Conservation (phyloP, 2,797 vertebrate genomes). For the Thunnus albacares region DNA sequence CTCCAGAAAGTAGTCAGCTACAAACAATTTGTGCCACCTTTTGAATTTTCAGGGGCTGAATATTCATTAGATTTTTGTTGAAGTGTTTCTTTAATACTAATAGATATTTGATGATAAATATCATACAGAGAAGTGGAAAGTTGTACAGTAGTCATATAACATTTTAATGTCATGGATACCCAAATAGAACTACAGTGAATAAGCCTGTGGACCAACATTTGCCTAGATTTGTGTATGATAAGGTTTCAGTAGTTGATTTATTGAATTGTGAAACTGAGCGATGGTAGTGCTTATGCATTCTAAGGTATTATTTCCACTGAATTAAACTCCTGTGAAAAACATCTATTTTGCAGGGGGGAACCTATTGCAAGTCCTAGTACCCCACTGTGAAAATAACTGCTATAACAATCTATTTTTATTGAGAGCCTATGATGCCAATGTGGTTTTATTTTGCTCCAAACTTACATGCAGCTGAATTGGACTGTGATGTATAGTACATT, state of each 20-base stretch:
- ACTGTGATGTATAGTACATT: slow-evolving; percentile 27
- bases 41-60: not conserved
- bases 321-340: not conserved
- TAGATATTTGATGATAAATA: slow-evolving; percentile 10
- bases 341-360: not conserved
- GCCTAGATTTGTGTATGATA: not conserved
- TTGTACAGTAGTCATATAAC: not conserved
- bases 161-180: not conserved
- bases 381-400: not conserved
- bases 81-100: slow-evolving; percentile 2
- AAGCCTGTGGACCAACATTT: not conserved
- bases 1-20: not conserved
- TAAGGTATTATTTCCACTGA: slow-evolving; percentile 1
- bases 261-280: not conserved
- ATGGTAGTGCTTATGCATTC: not conserved
- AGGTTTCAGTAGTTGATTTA: not conserved
- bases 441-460: slow-evolving; percentile 20
- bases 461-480: slow-evolving; percentile 34
- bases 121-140: not conserved
- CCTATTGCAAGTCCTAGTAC: not conserved
- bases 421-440: not conserved
- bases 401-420: slow-evolving; percentile 12
- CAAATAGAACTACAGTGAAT: not conserved
- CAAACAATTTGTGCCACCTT: not conserved
- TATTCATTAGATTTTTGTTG: not conserved